These are phyloP conservation scores for Crotalus viridis DNA, from an alignment of 2,113 vertebrate genomes.

Conservation along the genomic window DNA sequence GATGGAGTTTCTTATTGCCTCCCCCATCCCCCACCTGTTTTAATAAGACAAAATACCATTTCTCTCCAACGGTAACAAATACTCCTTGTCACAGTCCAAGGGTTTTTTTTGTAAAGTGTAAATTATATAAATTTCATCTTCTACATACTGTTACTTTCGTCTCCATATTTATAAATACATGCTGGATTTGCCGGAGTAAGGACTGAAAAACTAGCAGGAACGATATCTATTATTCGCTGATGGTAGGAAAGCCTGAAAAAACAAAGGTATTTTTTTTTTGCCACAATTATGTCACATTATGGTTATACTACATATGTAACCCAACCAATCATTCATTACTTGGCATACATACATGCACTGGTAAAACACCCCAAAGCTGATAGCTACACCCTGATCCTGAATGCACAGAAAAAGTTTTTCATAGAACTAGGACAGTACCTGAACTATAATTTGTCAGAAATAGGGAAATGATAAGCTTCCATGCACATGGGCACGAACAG, in stretches of 20 bases:
- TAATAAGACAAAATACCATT: neutral
- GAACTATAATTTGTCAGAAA: neutral
- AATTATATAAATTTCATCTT: neutral
- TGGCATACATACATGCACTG: neutral
- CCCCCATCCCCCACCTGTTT: neutral
- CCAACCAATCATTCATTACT: neutral
- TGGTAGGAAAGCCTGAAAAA: neutral
- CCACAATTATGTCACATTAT: neutral
- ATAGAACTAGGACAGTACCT: neutral
- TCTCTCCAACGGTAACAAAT: neutral
- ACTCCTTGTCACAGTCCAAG: neutral
- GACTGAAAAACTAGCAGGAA: conserved; percentile 88
- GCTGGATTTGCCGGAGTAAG: conserved; percentile 88
- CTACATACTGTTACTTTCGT: conserved; percentile 88
- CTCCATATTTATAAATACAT: conserved; percentile 87
- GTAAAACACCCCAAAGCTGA: neutral
- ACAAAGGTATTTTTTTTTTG: neutral
- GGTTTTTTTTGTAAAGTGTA: neutral
- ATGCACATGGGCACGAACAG: no score
- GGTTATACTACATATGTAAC: neutral
- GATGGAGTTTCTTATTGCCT: neutral
- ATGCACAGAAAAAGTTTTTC: neutral
- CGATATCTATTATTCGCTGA: conserved; percentile 78
- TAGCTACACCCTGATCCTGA: neutral
- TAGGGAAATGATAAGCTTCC: neutral